phyloP scores from a whole-genome alignment of 92 coral and sea anemone genomes.

The Montipora capitata region DNA sequence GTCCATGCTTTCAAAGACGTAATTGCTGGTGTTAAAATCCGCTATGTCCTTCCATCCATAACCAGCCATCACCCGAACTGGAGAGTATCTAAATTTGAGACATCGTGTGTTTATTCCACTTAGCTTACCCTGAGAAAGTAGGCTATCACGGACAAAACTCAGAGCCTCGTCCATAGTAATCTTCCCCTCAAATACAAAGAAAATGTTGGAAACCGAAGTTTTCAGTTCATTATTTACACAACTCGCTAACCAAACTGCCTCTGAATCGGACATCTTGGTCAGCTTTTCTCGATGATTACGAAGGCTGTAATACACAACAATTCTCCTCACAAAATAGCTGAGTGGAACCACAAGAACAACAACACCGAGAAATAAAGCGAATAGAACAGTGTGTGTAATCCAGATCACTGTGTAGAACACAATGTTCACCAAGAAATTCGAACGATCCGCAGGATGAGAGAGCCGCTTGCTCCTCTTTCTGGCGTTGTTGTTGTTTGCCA shows the following conservation, averaged over 20 bases:
- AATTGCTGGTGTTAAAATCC: constrained; percentile 61
- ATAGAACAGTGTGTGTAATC: constrained; percentile 66
- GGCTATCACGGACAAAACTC: constrained; percentile 64
- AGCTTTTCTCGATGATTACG: constrained; percentile 65
- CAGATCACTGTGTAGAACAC: constrained; percentile 45
- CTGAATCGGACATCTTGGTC: constrained; percentile 71
- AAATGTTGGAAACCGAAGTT: constrained; percentile 68
- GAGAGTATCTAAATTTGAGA: constrained; percentile 74
- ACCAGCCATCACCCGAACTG: constrained; percentile 73
- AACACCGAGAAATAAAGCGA: constrained; percentile 61
- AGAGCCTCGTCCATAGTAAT: constrained; percentile 73
- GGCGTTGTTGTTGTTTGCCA: constrained; percentile 12
- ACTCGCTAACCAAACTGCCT: constrained; percentile 78
- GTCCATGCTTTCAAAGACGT: constrained; percentile 49
- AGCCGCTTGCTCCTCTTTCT: constrained; percentile 75
- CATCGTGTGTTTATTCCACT: constrained; percentile 40
- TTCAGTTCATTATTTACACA: constrained; percentile 48
- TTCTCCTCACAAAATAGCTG: constrained; percentile 70
- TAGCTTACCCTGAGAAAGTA: constrained; percentile 57
- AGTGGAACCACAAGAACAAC: constrained; percentile 71
- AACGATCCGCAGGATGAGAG: constrained; percentile 83
- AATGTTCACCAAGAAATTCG: constrained; percentile 63
- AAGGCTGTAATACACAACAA: constrained; percentile 64
- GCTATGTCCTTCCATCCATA: constrained; percentile 82
- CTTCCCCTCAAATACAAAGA: constrained; percentile 83